A percentile compares a stretch with the other conserved stretches of the same genome.
Evolutionary conservation across 2,113 vertebrate species (phyloP).

Genomic region (Alethe diademata): DNA sequence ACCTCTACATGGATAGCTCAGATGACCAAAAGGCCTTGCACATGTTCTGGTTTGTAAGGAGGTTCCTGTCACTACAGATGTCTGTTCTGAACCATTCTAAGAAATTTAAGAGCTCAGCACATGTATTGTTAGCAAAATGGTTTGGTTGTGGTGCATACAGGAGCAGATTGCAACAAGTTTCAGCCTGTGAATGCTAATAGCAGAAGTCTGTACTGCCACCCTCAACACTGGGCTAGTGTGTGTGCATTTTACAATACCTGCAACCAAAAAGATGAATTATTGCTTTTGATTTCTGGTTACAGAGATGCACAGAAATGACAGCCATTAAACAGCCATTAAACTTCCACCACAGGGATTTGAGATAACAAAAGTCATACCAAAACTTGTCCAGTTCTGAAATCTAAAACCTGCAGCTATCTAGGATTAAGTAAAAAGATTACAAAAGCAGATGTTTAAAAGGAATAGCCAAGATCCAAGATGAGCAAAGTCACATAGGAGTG

Average conservation of each 20-base stretch:
- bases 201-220: not conserved
- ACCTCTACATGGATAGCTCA: not conserved
- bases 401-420: not conserved
- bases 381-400: not conserved
- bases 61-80: not conserved
- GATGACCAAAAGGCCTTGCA: not conserved
- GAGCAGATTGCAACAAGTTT: not conserved
- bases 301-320: not conserved
- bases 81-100: not conserved
- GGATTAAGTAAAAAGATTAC: not conserved
- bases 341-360: not conserved
- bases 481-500: not conserved
- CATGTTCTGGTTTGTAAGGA: not conserved
- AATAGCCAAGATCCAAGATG: not conserved
- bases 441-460: not conserved
- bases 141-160: not conserved
- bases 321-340: not conserved
- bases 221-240: fast-evolving
- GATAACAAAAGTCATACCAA: not conserved
- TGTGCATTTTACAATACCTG: not conserved
- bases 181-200: not conserved
- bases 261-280: not conserved
- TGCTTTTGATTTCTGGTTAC: not conserved
- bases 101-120: not conserved
- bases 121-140: not conserved